Base-by-base conservation (phyloP, 2,888 invertebrate species). In the Incurvaria masculella region DNA sequence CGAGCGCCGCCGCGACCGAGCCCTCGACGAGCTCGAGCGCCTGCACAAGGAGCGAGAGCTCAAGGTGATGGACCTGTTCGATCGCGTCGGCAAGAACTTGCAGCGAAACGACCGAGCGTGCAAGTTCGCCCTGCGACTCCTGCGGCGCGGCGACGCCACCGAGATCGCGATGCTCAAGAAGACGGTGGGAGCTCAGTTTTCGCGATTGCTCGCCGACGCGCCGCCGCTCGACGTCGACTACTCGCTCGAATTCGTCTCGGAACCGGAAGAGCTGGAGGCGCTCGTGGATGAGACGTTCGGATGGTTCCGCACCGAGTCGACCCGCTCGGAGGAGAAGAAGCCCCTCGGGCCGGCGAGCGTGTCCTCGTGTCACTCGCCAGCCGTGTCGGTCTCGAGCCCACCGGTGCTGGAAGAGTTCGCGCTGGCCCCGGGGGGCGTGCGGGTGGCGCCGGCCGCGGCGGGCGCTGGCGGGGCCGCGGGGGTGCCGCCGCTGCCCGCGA, bases 61-160 rank as follows among this genome's bases (percentile, higher is more conserved):
- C 38, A 88, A 89, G 66, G 88, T 95, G 27, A 95, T 95, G 94
- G 94, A 94, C 63, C 80, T 89, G 52, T 86, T 89, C 62, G 89
- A 91, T 62, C 85, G 85, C 51, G 85, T 94, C 48, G 93, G 91
- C 59, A 92, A 91, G 63, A 89, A 88, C 4, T 87, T 90, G 53
- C 89, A 88, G 53, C 87, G 89, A 59, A 87, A 95, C 52, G 91
- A 93, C 61, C 90, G 91, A 62, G 94, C 94, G 10, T 90, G 90
- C 62, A 87, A 88, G 59, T 96, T 94, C 64, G 88, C 94, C 0
- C 82, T 87, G 16, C 84, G 91, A 56, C 82, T 95, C 43, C 72
- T 94, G 49, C 88, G 90, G 54, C 86, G 89, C 61, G 94, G 94
- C 21, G 94, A 92, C 64, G 88, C 89, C 21, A 84, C 88, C 4